Base-by-base conservation (phyloP, 2,113 vertebrate species). In the Onychostruthus taczanowskii region DNA sequence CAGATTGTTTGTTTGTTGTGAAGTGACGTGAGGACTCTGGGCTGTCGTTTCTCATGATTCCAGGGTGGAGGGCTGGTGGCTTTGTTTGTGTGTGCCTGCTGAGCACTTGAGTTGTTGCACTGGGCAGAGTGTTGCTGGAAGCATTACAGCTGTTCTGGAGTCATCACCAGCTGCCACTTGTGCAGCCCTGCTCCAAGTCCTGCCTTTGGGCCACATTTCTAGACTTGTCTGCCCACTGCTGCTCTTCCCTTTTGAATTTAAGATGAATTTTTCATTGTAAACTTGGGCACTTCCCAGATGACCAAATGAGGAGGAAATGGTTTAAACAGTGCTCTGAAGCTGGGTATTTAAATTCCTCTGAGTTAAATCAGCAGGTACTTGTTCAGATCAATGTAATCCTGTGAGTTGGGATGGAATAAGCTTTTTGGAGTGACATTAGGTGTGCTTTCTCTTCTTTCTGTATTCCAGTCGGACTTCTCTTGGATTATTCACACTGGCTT, bases 371-470 rank as follows among this genome's bases (percentile, higher is more conserved):
- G 52, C 44, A 72, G 39, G 35, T 87, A 5, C 47, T 16, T 5
- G 1, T 87, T 92, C 62, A 78, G 43, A 52, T 67, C 52, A 35
- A 3, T 44, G 33, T 76, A 59, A 62, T 62, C 31, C 50, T 73
- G 18, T 63, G 41, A 94, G 52, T 0, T 92, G 69, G 22, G n/a
- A 26, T 56, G 37, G 47, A 78, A 41, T 67, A 56, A 87, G 68
- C 77, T 26, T 72, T 77, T 84, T 18, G 55, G 61, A 92, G 84
- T 91, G 82, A 75, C 4, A 1, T 59, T 67, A 84, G 89, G 61
- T 37, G 61, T 89, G n/a, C 69, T 95, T 93, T 94, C 47, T 95
- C 53, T 90, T 35, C 79, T 81, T 83, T 80, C 75, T 92, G 23
- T 96, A 55, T 94, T 86, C 56, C 55, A 68, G 76, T 90, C 43